Percentiles rank a stretch among this genome's conserved stretches.
Evolutionary conservation across 2,797 vertebrate species (phyloP).

Genomic region (Rhinatrema bivittatum): DNA sequence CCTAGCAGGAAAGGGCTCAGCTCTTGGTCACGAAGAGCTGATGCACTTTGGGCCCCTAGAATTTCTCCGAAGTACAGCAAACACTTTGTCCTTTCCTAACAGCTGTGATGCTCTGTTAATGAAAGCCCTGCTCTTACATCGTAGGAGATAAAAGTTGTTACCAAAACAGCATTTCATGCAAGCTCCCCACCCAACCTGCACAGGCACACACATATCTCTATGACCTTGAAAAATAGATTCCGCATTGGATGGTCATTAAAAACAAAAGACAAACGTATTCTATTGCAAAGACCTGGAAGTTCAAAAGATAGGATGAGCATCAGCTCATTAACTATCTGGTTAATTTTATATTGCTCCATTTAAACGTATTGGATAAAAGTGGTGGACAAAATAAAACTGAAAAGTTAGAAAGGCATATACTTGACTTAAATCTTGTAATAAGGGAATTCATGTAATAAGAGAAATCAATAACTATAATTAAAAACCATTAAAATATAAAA

Average conservation of each 20-base stretch:
- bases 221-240: slow-evolving; percentile 18
- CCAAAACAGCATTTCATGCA: slow-evolving; percentile 22
- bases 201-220: slow-evolving; percentile 7
- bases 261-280: too few species aligned
- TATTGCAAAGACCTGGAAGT: too few species aligned
- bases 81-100: slow-evolving; percentile 49
- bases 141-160: slow-evolving; percentile 20
- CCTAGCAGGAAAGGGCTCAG: slow-evolving; percentile 40
- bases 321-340: too few species aligned
- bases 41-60: slow-evolving; percentile 14
- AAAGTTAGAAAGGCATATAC: too few species aligned
- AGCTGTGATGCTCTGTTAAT: slow-evolving; percentile 52
- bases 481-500: too few species aligned
- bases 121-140: slow-evolving; percentile 21
- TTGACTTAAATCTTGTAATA: too few species aligned
- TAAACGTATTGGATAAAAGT: too few species aligned
- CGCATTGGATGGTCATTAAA: slow-evolving; percentile 4
- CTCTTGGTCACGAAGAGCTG: slow-evolving; percentile 30
- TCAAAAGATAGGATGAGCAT: too few species aligned
- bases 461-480: too few species aligned
- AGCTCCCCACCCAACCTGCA: slow-evolving; percentile 7
- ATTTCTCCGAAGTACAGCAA: slow-evolving; percentile 54
- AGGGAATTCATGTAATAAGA: too few species aligned
- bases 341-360: too few species aligned
- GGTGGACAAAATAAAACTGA: too few species aligned